A percentile compares a stretch with the other conserved stretches of the same genome.
phyloP scores from a whole-genome alignment of 2,797 vertebrate genomes.

The Erethizon dorsatum region DNA sequence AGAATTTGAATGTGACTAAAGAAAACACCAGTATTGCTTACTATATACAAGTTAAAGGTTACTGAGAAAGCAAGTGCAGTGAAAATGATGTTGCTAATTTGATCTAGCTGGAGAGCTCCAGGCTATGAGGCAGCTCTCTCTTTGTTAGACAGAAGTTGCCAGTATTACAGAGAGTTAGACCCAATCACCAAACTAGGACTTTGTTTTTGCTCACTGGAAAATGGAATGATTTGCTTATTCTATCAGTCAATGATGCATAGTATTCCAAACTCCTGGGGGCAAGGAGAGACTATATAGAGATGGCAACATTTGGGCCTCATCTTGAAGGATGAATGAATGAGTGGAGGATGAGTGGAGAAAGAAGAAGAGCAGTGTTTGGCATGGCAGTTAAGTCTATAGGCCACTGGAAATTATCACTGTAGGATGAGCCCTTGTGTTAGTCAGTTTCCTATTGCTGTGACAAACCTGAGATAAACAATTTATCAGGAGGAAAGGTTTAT shows the following conservation, averaged over 20 bases:
- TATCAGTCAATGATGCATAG: too few relatives aligned
- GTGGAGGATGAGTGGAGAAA: neutral
- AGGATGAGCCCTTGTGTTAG: neutral
- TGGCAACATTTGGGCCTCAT: neutral
- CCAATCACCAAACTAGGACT: neutral
- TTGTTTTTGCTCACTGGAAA: neutral
- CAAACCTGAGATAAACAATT: neutral
- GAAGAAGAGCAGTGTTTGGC: neutral
- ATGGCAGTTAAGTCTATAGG: neutral
- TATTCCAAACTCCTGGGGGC: neutral
- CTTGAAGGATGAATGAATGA: neutral
- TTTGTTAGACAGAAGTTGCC: too few relatives aligned
- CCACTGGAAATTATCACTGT: fast-evolving
- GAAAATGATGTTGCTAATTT: neutral
- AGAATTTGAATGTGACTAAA: neutral
- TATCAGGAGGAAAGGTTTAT: neutral
- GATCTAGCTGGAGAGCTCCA: neutral
- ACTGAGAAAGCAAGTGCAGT: neutral
- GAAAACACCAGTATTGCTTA: neutral
- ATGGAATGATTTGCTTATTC: neutral
- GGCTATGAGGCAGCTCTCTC: neutral
- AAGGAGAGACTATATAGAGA: neutral
- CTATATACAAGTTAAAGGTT: neutral
- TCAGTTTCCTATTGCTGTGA: neutral
- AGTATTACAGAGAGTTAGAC: neutral